Base-by-base conservation (phyloP, 1,140 invertebrate genomes). In the Calosoma granatense region DNA sequence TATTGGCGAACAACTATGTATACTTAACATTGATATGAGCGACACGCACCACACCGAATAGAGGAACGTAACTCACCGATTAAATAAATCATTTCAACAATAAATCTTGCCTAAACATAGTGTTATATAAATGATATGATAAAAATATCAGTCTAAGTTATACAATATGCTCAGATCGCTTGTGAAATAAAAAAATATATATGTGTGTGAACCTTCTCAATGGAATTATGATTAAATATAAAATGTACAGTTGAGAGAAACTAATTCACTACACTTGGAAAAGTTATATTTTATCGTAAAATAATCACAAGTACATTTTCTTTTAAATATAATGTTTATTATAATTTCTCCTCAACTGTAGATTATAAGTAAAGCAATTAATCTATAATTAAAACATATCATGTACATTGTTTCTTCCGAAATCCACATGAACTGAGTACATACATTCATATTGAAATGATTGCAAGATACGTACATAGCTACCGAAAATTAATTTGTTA, bases 141-240 rank as follows among this genome's bases (percentile, higher is more conserved):
- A 17, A 47, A 47, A 47, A 47, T 47, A 47, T 47, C 41, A 47
- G 41, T 47, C 41, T 47, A 47, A 47, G 41, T 47, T 47, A 36
- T 9, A 47, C 9, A 47, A 47, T 47, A 47, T 47, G 41, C 41
- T 47, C 26, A 30, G 26, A 30, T 30, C 26, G 26, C 26, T 30
- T 30, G 14, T 4, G 4, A 30, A 30, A 30, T 30, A 30, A 30
- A 30, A 30, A 30, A 30, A 30, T 30, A 30, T 30, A 30, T 30
- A 30, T 6, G 14, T n/a, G n/a, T n/a, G n/a, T n/a, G n/a, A n/a
- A n/a, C n/a, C n/a, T 30, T 30, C 14, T 30, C 26, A 30, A 30
- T 47, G 9, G 17, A 12, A 47, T 47, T 12, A 6, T 36, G n/a
- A 36, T 36, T 36, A 36, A 9, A 12, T 47, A 47, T 47, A 17